Conservation (phyloP, 2,888 invertebrate species). For the Dichetophora obliterata region DNA sequence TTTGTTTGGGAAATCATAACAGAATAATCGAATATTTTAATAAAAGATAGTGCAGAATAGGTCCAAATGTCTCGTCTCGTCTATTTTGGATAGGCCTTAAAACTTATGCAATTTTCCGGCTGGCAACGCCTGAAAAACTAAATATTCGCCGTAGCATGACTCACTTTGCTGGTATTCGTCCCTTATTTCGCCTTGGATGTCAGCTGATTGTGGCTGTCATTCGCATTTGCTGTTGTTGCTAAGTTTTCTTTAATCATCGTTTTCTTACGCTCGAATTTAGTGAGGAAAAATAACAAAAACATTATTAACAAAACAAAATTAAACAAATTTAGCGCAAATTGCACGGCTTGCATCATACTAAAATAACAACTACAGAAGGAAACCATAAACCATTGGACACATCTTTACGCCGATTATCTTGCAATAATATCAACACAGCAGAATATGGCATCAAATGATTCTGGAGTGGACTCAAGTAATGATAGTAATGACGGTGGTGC, state of each 20-base stretch:
- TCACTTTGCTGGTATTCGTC: background rate
- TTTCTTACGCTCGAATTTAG: background rate
- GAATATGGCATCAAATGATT: slow-evolving; percentile 71
- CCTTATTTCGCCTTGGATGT: background rate
- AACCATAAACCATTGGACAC: background rate
- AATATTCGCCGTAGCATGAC: no score
- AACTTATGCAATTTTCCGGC: no score
- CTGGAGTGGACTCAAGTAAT: slow-evolving; percentile 78
- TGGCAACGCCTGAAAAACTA: no score
- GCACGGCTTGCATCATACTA: background rate
- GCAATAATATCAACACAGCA: background rate
- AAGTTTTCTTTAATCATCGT: background rate
- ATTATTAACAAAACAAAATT: slow-evolving; percentile 1
- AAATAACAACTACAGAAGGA: background rate
- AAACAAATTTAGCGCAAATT: slow-evolving; percentile 7
- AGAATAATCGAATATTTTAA: no score
- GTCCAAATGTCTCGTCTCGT: no score
- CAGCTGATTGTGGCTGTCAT: slow-evolving; percentile 27
- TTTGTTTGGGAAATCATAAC: no score
- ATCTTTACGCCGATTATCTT: background rate
- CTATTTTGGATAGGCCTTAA: no score
- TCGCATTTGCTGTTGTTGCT: background rate
- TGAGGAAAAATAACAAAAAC: slow-evolving; percentile 30
- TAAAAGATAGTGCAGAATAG: no score
- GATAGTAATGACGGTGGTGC: slow-evolving; percentile 54